Conservation (phyloP, 1,140 invertebrate genomes). For the Bombus cullumanus region DNA sequence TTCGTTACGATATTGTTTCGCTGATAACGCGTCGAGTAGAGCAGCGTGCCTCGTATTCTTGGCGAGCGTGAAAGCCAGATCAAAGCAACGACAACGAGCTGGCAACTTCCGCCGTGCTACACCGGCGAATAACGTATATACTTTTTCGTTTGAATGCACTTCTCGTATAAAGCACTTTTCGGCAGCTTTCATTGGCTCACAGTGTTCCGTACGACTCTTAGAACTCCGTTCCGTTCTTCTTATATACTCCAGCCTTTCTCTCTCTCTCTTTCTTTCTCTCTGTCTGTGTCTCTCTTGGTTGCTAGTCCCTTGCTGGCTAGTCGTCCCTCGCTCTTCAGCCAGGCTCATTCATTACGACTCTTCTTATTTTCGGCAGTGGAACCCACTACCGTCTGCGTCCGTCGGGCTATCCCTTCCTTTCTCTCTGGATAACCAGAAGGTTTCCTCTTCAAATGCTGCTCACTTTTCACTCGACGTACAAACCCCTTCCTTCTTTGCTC, state of each 20-base stretch:
- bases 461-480: constrained; percentile 63
- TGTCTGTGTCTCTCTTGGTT: background rate
- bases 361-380: constrained; percentile 72
- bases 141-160: constrained; percentile 40
- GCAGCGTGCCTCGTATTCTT: background rate
- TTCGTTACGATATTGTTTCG: background rate
- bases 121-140: constrained; percentile 5
- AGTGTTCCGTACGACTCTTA: constrained; percentile 52
- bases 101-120: background rate
- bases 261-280: background rate
- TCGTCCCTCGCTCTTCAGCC: constrained; percentile 35
- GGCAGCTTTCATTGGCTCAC: constrained; percentile 53
- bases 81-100: constrained; percentile 7
- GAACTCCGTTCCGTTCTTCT: constrained; percentile 43
- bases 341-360: constrained; percentile 73
- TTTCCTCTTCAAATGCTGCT: constrained; percentile 65
- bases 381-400: constrained; percentile 43
- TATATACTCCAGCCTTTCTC: constrained; percentile 18
- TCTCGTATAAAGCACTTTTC: constrained; percentile 60
- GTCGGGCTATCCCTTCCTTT: constrained; percentile 33
- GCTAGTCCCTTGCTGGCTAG: constrained; percentile 15
- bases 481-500: constrained; percentile 29
- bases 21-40: background rate
- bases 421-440: constrained; percentile 58
- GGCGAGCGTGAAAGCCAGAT: constrained; percentile 18